These are phyloP conservation scores for Craterocephalus amniculus DNA, from an alignment of 2,797 vertebrate species.

Conservation along the genomic window DNA sequence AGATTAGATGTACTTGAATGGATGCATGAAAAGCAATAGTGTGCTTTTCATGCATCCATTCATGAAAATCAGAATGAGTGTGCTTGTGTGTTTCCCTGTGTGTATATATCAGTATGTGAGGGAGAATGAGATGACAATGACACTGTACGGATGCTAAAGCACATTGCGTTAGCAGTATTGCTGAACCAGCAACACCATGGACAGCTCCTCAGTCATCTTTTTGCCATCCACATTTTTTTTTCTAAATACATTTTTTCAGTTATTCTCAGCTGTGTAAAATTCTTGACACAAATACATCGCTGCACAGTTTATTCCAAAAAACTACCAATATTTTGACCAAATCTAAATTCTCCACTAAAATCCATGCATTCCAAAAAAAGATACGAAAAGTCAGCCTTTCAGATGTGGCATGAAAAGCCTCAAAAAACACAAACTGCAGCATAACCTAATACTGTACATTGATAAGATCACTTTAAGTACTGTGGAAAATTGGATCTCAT, in stretches of 20 bases:
- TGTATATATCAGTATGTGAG: background rate
- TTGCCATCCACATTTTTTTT: background rate
- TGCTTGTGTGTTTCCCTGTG: slow-evolving; percentile 1
- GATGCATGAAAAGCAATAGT: slow-evolving; percentile 22
- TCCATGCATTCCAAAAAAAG: too few relatives aligned
- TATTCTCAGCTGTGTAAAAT: background rate
- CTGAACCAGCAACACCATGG: slow-evolving; percentile 79
- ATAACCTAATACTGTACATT: background rate
- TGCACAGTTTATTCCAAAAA: too few relatives aligned
- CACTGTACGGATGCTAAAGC: background rate
- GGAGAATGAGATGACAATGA: background rate
- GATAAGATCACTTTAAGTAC: background rate
- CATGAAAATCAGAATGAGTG: slow-evolving; percentile 36
- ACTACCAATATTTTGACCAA: too few relatives aligned
- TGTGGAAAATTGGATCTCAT: background rate
- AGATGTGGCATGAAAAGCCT: too few relatives aligned
- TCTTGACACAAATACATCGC: too few relatives aligned
- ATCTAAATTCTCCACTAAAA: too few relatives aligned
- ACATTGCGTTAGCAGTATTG: slow-evolving; percentile 9
- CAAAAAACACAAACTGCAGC: too few relatives aligned
- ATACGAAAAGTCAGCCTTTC: too few relatives aligned
- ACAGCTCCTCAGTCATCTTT: slow-evolving; percentile 65
- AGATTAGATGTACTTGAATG: slow-evolving; percentile 53
- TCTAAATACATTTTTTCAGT: background rate
- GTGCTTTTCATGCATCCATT: slow-evolving; percentile 48